These are phyloP conservation scores for Acropternis orthonyx DNA, from an alignment of 2,797 vertebrate species.

Conservation along the genomic window DNA sequence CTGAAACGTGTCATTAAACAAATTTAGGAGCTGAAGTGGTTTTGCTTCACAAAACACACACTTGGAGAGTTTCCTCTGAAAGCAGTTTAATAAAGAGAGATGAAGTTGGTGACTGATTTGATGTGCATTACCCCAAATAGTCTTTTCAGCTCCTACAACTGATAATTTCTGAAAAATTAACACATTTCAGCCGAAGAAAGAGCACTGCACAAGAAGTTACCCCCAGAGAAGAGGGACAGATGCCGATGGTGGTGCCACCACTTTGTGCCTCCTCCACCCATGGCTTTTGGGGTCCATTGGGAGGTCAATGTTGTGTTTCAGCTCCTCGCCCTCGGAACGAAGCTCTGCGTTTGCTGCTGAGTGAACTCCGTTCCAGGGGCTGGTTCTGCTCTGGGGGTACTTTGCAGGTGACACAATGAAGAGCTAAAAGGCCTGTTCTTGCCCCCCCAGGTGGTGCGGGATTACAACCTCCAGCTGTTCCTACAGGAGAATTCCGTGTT, in stretches of 20 bases:
- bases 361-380: neutral
- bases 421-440: neutral
- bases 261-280: rapidly evolving
- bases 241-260: neutral
- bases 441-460: conserved; percentile 87
- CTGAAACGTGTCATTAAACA: conserved; percentile 32
- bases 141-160: neutral
- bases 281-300: rapidly evolving
- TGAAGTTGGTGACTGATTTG: neutral
- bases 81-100: neutral
- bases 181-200: neutral
- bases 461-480: conserved; percentile 95
- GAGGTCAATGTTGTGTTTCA: too few species aligned
- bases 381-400: neutral
- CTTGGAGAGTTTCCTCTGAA: neutral
- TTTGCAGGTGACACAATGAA: neutral
- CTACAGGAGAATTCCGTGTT: conserved; percentile 93
- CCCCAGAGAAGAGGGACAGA: neutral
- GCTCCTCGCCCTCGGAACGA: neutral
- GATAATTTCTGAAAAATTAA: neutral
- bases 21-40: conserved; percentile 19
- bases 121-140: neutral
- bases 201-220: neutral
- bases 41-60: neutral
- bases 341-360: neutral